Evolutionary conservation across 2,113 vertebrate genomes (phyloP).

Genomic region (Perccottus glenii): DNA sequence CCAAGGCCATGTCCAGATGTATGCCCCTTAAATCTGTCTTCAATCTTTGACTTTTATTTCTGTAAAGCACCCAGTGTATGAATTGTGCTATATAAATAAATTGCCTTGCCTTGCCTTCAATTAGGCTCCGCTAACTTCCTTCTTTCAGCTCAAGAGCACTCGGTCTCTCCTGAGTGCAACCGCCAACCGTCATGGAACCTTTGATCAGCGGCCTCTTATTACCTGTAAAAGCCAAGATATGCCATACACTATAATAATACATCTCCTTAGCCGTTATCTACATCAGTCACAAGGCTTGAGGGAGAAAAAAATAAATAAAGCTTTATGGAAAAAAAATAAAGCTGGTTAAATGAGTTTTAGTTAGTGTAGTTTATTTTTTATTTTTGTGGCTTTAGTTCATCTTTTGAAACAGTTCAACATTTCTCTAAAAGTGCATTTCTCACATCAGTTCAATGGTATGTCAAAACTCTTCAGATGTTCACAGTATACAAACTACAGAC

Average conservation of each 20-base stretch:
- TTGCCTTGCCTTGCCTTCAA: constrained; percentile 24
- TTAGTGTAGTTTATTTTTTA: too few species aligned
- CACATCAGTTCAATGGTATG: constrained; percentile 34
- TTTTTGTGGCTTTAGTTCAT: too few species aligned
- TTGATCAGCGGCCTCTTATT: constrained; percentile 78
- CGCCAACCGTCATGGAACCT: constrained; percentile 69
- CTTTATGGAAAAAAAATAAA: too few species aligned
- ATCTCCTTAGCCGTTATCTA: constrained; percentile 47
- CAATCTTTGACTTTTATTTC: constrained; percentile 1
- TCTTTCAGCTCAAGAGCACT: constrained; percentile 76
- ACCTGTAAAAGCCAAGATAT: constrained; percentile 69
- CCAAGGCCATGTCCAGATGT: constrained; percentile 65
- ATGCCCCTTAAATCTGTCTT: constrained; percentile 75
- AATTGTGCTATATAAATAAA: too few species aligned
- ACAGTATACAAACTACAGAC: too few species aligned
- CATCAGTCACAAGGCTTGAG: constrained; percentile 53
- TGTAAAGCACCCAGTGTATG: too few species aligned
- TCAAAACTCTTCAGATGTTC: too few species aligned
- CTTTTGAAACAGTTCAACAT: too few species aligned
- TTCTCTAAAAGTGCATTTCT: constrained; percentile 8
- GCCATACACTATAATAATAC: constrained; percentile 57
- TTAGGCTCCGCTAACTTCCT: constrained; percentile 74
- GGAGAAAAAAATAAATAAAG: constrained; percentile 37
- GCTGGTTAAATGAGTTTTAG: too few species aligned
- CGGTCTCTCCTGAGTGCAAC: constrained; percentile 70